phyloP scores from a whole-genome alignment of 2,888 invertebrate genomes.

The Drosophila formosana region DNA sequence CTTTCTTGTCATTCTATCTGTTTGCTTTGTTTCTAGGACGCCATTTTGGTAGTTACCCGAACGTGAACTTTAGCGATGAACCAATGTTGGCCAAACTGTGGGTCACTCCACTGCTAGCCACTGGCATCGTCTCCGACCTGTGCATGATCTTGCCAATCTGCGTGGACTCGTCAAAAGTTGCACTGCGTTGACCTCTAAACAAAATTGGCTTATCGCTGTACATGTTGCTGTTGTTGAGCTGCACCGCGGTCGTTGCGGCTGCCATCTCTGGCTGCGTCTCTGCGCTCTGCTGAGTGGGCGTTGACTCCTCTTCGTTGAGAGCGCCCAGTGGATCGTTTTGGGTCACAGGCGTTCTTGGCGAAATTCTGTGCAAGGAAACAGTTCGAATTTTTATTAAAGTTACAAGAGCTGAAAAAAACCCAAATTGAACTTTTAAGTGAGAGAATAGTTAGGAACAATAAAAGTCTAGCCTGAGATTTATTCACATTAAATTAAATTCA shows the following conservation, averaged over 20 bases:
- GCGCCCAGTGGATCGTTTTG: conserved; percentile 97
- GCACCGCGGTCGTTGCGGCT: conserved; percentile 2
- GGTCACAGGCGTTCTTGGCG: conserved; percentile 93
- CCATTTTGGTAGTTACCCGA: conserved; percentile 88
- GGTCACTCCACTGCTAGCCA: conserved; percentile 88
- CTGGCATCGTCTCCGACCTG: conserved; percentile 91
- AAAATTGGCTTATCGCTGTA: conserved; percentile 90
- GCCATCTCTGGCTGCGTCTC: conserved; percentile 14
- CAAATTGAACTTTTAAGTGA: too few species aligned
- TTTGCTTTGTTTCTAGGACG: conserved; percentile 1
- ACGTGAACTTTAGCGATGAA: conserved; percentile 93
- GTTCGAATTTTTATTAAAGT: too few species aligned
- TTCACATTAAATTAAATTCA: too few species aligned
- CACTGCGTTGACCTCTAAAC: conserved; percentile 87
- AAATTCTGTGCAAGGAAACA: conserved; percentile 86
- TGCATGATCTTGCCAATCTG: conserved; percentile 86
- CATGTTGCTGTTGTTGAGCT: conserved; percentile 82
- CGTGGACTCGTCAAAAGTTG: conserved; percentile 87
- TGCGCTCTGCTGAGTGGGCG: conserved; percentile 33
- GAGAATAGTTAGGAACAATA: too few species aligned
- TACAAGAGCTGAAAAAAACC: too few species aligned
- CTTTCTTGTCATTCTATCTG: background rate
- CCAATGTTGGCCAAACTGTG: conserved; percentile 92
- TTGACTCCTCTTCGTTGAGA: conserved; percentile 86
- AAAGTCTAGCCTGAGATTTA: too few species aligned